Conservation (phyloP, 2,113 vertebrate species). For the Diadophis punctatus region DNA sequence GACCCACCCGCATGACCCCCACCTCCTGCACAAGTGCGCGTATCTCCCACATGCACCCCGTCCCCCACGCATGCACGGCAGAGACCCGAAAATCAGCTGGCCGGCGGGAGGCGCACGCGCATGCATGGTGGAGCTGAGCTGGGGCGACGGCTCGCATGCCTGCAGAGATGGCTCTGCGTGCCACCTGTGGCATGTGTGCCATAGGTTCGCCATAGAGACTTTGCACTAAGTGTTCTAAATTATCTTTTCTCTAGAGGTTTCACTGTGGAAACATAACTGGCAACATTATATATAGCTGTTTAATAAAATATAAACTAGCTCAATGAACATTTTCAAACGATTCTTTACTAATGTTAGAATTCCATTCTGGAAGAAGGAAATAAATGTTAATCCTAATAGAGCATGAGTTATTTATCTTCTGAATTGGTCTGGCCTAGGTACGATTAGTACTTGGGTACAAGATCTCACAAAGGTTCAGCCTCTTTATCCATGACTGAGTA, state of each 20-base stretch:
- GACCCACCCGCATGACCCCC: too few species aligned
- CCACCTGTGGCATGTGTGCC: too few species aligned
- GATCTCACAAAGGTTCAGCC: not conserved
- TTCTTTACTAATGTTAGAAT: not conserved
- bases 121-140: too few species aligned
- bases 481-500: not conserved
- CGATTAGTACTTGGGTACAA: not conserved
- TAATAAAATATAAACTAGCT: not conserved
- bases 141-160: too few species aligned
- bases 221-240: not conserved
- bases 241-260: not conserved
- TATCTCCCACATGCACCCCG: too few species aligned
- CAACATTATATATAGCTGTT: not conserved
- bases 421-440: not conserved
- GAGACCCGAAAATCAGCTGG: too few species aligned
- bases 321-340: not conserved
- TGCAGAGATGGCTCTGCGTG: too few species aligned
- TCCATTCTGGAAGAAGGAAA: not conserved
- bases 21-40: too few species aligned
- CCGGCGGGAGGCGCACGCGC: too few species aligned
- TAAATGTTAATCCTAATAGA: not conserved
- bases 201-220: not conserved
- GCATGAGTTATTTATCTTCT: not conserved
- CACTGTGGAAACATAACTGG: too few species aligned
- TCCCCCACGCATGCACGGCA: too few species aligned